A percentile compares a stretch with the other conserved stretches of the same genome.
phyloP scores from a whole-genome alignment of 2,797 vertebrate genomes.

The Podarcis siculus region DNA sequence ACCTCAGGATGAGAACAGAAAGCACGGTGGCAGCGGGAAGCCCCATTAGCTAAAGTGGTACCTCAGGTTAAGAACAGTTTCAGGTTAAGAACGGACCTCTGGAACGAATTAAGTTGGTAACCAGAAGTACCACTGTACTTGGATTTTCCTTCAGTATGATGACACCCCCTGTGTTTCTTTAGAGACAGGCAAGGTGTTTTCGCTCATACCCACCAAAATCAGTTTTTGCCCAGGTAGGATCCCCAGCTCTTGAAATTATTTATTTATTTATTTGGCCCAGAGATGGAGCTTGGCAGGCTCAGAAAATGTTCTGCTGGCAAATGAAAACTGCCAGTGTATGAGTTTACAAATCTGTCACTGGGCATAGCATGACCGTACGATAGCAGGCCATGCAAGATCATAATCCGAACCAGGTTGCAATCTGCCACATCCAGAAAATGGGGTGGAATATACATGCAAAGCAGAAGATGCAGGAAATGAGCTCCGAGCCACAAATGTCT shows the following conservation, averaged over 20 bases:
- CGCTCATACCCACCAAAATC: neutral
- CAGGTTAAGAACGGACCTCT: too few species aligned
- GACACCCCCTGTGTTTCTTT: neutral
- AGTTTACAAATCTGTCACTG: neutral
- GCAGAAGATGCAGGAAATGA: neutral
- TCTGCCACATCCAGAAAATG: neutral
- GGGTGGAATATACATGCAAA: neutral
- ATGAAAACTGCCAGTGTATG: neutral
- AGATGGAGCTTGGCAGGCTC: neutral
- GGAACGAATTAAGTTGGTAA: too few species aligned
- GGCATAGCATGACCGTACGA: neutral
- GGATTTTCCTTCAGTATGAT: neutral
- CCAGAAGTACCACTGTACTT: neutral
- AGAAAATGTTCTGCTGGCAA: neutral
- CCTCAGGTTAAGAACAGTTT: too few species aligned
- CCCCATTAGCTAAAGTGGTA: too few species aligned
- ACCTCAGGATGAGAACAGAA: too few species aligned
- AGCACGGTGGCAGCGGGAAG: too few species aligned
- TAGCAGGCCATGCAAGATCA: neutral
- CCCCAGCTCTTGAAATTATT: neutral
- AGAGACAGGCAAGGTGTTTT: neutral
- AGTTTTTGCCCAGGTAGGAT: too few species aligned
- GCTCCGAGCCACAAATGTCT: neutral
- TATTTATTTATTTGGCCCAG: too few species aligned
- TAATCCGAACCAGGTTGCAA: neutral